Percentiles rank a stretch among this genome's conserved stretches.
These are phyloP conservation scores for Elmis aenea DNA, from an alignment of 2,888 invertebrate species.

Conservation along the genomic window DNA sequence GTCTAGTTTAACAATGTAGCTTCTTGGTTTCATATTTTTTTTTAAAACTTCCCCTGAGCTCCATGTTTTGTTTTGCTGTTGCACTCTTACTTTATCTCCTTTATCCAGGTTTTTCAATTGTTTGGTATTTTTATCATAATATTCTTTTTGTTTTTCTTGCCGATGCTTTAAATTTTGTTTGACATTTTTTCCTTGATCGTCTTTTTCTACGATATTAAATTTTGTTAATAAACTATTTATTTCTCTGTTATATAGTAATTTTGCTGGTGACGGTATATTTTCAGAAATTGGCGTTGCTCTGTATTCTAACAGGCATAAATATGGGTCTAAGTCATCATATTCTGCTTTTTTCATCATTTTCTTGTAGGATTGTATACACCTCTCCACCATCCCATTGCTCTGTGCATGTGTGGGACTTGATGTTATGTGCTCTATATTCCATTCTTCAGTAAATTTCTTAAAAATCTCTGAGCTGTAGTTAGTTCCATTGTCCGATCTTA, in stretches of 20 bases:
- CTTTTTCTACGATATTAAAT: conserved; percentile 1
- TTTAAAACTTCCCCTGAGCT: background rate
- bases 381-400: conserved; percentile 1
- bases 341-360: conserved; percentile 3
- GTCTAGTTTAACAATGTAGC: conserved; percentile 1
- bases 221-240: conserved; percentile 2
- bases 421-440: background rate
- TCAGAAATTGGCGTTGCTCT: conserved; percentile 1
- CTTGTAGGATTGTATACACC: conserved; percentile 1
- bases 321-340: background rate
- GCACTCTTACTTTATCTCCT: conserved; percentile 3
- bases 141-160: conserved; percentile 2
- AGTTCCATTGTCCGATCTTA: background rate
- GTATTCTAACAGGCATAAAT: conserved; percentile 1
- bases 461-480: background rate
- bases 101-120: background rate
- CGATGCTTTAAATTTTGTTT: background rate
- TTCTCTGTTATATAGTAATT: conserved; percentile 4
- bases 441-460: conserved; percentile 2
- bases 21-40: conserved; percentile 3
- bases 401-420: conserved; percentile 2
- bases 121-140: conserved; percentile 3
- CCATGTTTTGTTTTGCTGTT: conserved; percentile 3
- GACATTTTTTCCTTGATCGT: too few relatives aligned
- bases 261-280: conserved; percentile 1